Evolutionary conservation across 2,113 vertebrate genomes (phyloP).

Genomic region (Tupaia tana): DNA sequence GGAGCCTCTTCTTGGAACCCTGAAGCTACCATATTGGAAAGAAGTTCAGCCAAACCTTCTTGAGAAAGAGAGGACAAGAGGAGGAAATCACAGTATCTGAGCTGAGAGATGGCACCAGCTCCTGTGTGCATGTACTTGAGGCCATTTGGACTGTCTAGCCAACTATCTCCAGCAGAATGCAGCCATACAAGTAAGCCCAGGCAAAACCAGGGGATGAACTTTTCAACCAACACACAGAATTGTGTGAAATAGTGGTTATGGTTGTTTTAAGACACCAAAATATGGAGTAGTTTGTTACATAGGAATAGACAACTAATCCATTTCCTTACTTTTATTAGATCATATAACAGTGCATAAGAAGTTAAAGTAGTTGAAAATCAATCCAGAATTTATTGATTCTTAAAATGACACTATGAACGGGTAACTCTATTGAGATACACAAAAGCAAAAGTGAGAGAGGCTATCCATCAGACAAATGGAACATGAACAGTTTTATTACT

Average conservation of each 20-base stretch:
- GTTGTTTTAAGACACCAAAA: neutral
- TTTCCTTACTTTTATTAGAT: constrained; percentile 48
- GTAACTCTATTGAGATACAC: constrained; percentile 36
- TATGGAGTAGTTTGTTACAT: neutral
- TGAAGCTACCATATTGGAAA: neutral
- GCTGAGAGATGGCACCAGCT: neutral
- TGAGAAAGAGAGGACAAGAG: neutral
- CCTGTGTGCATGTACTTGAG: too few relatives aligned
- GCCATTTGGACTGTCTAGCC: neutral
- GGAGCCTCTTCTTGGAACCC: neutral
- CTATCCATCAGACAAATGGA: constrained; percentile 43
- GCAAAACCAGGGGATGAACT: neutral
- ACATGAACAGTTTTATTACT: constrained; percentile 65
- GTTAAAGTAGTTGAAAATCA: constrained; percentile 46
- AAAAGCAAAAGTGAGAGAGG: constrained; percentile 3
- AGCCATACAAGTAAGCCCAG: neutral
- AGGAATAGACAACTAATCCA: neutral
- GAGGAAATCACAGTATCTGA: neutral
- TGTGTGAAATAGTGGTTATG: neutral
- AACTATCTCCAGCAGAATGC: neutral
- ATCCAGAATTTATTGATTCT: constrained; percentile 51
- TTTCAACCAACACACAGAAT: neutral
- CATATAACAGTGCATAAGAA: neutral
- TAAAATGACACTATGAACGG: constrained; percentile 66
- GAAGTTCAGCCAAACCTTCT: neutral